phyloP scores from a whole-genome alignment of 2,888 invertebrate species.

The Clusia tigrina region DNA sequence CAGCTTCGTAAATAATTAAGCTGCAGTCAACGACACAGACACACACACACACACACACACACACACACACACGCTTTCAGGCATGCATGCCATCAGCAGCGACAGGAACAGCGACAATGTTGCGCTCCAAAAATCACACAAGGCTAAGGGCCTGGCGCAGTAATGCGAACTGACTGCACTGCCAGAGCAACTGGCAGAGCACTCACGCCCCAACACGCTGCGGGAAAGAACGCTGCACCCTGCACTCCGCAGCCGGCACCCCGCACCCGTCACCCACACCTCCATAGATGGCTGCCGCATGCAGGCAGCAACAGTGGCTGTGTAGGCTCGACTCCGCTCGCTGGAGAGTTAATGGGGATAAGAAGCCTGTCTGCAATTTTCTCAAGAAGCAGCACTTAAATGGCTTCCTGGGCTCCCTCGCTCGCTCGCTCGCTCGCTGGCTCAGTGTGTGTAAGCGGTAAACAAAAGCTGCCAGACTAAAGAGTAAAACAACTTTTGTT shows the following conservation, averaged over 20 bases:
- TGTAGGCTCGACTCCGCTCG: not conserved
- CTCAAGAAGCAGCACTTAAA: slow-evolving; percentile 61
- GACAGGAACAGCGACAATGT: slow-evolving; percentile 17
- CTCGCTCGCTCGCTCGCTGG: not conserved
- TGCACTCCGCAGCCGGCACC: not conserved
- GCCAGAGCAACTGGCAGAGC: too few species aligned
- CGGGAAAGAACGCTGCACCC: too few species aligned
- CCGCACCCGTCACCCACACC: not conserved
- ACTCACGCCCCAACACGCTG: too few species aligned
- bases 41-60: slow-evolving; percentile 4
- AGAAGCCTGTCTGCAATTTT: slow-evolving; percentile 49
- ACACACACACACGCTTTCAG: too few species aligned
- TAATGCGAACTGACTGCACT: not conserved
- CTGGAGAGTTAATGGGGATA: not conserved
- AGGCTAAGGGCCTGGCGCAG: not conserved
- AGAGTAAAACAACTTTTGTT: not conserved
- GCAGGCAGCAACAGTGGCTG: not conserved
- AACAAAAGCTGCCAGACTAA: slow-evolving; percentile 39
- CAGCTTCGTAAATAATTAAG: slow-evolving; percentile 41
- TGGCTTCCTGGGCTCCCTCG: slow-evolving; percentile 57
- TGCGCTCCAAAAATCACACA: slow-evolving; percentile 1
- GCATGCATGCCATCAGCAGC: slow-evolving; percentile 16
- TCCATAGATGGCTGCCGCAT: not conserved
- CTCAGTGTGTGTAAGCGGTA: not conserved
- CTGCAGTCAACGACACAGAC: slow-evolving; percentile 38